phyloP scores from a whole-genome alignment of 2,113 vertebrate species.

The Crypturellus undulatus region DNA sequence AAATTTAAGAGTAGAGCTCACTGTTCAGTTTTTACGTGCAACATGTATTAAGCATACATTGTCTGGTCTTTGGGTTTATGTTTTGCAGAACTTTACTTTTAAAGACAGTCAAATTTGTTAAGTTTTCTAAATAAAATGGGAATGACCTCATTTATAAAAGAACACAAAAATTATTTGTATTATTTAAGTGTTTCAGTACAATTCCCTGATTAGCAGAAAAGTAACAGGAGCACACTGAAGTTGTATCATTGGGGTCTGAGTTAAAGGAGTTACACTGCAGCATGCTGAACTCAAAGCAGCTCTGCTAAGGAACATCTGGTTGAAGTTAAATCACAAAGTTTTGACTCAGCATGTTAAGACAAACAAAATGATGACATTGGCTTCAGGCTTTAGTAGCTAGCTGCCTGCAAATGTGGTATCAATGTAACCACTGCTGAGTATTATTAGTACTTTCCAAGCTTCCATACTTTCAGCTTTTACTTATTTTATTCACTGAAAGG shows the following conservation, averaged over 20 bases:
- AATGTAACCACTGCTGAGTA: not conserved
- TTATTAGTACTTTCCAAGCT: not conserved
- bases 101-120: not conserved
- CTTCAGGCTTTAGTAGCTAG: not conserved
- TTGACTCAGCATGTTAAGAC: slow-evolving; percentile 8
- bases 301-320: slow-evolving; percentile 31
- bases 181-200: not conserved
- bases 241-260: not conserved
- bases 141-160: not conserved
- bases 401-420: not conserved
- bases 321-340: slow-evolving; percentile 18
- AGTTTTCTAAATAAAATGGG: not conserved
- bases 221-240: not conserved
- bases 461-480: not conserved
- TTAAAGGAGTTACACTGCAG: not conserved
- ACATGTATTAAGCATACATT: not conserved
- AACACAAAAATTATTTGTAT: not conserved
- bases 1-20: not conserved
- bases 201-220: not conserved
- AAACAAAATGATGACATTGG: slow-evolving; percentile 36
- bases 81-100: not conserved
- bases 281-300: not conserved
- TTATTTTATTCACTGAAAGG: not conserved
- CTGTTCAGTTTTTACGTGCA: not conserved
- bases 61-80: not conserved